Evolutionary conservation across 2,888 invertebrate genomes (phyloP), one percentile per base, ranked within the genome.

Genomic region (Mythimna impura): DNA sequence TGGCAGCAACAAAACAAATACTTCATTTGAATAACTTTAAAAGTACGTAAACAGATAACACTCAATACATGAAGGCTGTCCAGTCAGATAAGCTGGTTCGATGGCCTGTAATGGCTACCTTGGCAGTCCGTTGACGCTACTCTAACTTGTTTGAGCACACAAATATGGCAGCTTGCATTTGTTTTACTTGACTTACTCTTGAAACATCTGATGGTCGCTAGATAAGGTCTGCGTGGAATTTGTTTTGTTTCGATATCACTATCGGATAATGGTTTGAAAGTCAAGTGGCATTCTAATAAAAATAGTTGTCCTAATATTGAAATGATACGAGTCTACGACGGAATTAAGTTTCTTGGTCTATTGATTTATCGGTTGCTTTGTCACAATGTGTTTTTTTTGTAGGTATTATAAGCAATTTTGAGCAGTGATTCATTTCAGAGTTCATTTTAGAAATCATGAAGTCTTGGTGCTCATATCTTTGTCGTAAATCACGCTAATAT

Each of bases 21-120:
- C 22, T 47, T 25, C 14, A 64, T 79, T 73, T 30, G 58, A 67
- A 80, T 58, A 9, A 67, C 30, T 70, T 66, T 30, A 52, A 66
- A 78, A 73, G 52, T 57, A 64, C 63, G 54, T 74, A 61, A 66
- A 74, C 36, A 75, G 76, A 83, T 83, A 80, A 81, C 66, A 66
- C 50, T 63, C 70, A 47, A 62, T 64, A 68, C 34, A 36, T 54
- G n/a, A 62, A 47, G 58, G 62, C 52, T 73, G 81, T 65, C 67
- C 70, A 58, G 30, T 30, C n/a, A 71, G 85, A 82, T 81, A 82
- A 69, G 63, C 43, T 54, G 22, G 85, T 82, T 84, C 82, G 82
- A 73, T 40, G 85, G 62, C 84, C 84, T 55, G 60, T 68, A 61
- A 65, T 67, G 66, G 75, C 66, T 71, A 65, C 85, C 85, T 79